These are phyloP conservation scores for Saturnia japonica DNA, from an alignment of 2,888 invertebrate species.

Conservation along the genomic window DNA sequence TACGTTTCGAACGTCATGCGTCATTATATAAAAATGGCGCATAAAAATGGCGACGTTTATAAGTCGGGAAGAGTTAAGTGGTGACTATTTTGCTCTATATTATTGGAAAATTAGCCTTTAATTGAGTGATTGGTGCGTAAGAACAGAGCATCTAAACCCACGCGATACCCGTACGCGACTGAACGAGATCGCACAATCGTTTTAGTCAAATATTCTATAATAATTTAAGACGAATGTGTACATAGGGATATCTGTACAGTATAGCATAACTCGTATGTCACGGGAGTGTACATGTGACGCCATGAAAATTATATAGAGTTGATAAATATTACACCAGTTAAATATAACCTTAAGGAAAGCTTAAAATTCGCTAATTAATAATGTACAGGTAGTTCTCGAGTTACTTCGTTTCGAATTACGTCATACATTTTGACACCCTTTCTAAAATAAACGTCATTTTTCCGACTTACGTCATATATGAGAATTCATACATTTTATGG, in stretches of 20 bases:
- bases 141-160: conserved; percentile 63
- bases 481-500: too few species aligned
- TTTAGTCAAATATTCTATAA: conserved; percentile 73
- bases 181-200: conserved; percentile 53
- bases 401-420: too few species aligned
- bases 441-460: too few species aligned
- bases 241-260: conserved; percentile 36
- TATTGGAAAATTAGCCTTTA: conserved; percentile 77
- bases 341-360: too few species aligned
- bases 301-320: conserved; percentile 46
- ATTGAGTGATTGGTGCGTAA: conserved; percentile 65
- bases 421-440: too few species aligned
- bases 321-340: conserved; percentile 17
- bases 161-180: conserved; percentile 67
- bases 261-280: conserved; percentile 48
- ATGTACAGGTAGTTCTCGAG: too few species aligned
- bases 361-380: too few species aligned
- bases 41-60: conserved; percentile 49
- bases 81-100: conserved; percentile 64
- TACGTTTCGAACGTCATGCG: conserved; percentile 49
- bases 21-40: conserved; percentile 56
- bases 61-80: conserved; percentile 56
- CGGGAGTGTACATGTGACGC: conserved; percentile 49
- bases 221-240: conserved; percentile 69
- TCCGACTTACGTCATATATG: too few species aligned